phyloP scores from a whole-genome alignment of 2,888 invertebrate species.

The Chymomyza fuscimana region DNA sequence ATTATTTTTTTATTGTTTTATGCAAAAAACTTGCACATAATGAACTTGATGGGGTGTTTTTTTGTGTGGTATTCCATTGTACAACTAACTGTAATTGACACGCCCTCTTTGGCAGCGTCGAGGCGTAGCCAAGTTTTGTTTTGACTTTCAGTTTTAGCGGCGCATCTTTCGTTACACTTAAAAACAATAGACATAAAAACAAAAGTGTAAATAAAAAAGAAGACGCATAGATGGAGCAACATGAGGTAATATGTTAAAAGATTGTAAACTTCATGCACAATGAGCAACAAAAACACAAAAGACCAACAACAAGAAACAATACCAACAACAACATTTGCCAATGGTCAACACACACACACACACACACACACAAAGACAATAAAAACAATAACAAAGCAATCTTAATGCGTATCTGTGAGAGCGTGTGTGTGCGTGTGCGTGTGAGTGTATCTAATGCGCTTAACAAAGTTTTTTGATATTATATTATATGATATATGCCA shows the following conservation, averaged over 20 bases:
- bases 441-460: slow-evolving; percentile 50
- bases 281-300: slow-evolving; percentile 45
- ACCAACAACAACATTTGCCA: slow-evolving; percentile 48
- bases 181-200: neutral
- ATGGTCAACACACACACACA: slow-evolving; percentile 46
- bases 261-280: slow-evolving; percentile 63
- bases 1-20: neutral
- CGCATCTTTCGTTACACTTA: slow-evolving; percentile 36
- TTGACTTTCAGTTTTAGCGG: slow-evolving; percentile 38
- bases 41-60: neutral
- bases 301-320: slow-evolving; percentile 19
- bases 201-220: neutral
- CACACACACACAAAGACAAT: slow-evolving; percentile 6
- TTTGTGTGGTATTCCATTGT: neutral
- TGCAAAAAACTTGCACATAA: slow-evolving; percentile 9
- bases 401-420: neutral
- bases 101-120: neutral
- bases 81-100: neutral
- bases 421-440: neutral
- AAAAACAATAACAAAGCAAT: neutral
- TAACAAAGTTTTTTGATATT: slow-evolving; percentile 64
- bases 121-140: neutral
- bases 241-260: neutral
- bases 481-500: slow-evolving; percentile 44
- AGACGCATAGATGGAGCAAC: neutral